Conservation (phyloP, 2,113 vertebrate species). For the Nycticorax nycticorax region DNA sequence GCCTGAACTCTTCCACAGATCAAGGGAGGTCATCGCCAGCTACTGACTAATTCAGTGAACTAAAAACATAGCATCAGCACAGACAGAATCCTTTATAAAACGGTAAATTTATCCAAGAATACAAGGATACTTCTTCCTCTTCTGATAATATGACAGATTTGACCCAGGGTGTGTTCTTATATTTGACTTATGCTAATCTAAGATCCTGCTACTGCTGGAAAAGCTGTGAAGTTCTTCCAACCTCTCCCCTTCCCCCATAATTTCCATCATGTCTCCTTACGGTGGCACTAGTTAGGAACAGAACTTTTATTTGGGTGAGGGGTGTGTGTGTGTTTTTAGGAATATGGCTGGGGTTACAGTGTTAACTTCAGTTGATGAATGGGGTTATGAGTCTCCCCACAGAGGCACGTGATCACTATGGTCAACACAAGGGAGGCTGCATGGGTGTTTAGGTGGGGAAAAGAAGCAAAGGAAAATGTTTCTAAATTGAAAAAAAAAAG, state of each 20-base stretch:
- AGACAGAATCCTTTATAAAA: not conserved
- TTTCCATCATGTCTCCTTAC: not conserved
- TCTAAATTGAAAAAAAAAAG: no score
- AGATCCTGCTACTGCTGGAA: not conserved
- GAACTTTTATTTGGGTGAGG: not conserved
- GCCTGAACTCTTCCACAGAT: slow-evolving; percentile 2
- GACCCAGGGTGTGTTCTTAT: not conserved
- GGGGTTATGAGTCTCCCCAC: not conserved
- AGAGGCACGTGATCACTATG: not conserved
- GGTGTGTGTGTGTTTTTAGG: rapidly evolving
- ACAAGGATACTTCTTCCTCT: not conserved
- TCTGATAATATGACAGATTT: not conserved
- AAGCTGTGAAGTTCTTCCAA: not conserved
- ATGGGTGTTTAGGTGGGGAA: not conserved
- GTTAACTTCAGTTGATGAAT: not conserved
- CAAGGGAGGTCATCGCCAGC: not conserved
- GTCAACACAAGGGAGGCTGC: not conserved
- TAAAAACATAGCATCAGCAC: not conserved
- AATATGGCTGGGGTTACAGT: not conserved
- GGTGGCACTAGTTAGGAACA: not conserved
- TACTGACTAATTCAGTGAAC: slow-evolving; percentile 44
- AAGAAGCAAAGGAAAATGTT: not conserved
- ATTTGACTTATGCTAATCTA: not conserved
- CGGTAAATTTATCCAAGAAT: not conserved
- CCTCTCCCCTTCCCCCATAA: not conserved